Evolutionary conservation across 2,888 invertebrate genomes (phyloP).

Genomic region (Morpho achilles): DNA sequence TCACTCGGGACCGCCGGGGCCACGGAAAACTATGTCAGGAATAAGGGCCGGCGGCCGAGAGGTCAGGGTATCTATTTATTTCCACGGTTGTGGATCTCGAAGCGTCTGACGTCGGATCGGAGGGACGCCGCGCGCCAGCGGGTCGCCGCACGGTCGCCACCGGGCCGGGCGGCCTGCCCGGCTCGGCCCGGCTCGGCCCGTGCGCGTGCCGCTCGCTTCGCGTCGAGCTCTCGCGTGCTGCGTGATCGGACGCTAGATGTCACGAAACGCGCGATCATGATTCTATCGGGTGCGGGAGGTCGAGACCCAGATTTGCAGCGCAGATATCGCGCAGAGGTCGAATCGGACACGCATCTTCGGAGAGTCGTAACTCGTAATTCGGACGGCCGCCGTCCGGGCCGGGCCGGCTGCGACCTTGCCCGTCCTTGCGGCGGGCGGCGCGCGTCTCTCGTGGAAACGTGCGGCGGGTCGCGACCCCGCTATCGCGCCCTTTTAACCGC

Average conservation of each 20-base stretch:
- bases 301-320: conserved; percentile 30
- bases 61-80: too few species aligned
- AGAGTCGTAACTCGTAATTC: background rate
- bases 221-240: conserved; percentile 8
- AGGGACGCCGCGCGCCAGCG: background rate
- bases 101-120: background rate
- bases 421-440: conserved; percentile 60
- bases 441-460: conserved; percentile 48
- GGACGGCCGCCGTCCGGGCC: conserved; percentile 6
- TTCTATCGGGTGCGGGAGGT: conserved; percentile 38
- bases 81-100: too few species aligned
- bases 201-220: background rate
- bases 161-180: background rate
- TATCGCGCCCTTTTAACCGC: conserved; percentile 60
- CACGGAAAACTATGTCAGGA: too few species aligned
- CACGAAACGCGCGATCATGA: conserved; percentile 32
- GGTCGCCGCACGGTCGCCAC: background rate
- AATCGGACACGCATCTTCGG: conserved; percentile 38
- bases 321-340: conserved; percentile 48
- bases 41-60: too few species aligned
- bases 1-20: too few species aligned
- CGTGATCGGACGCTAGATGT: conserved; percentile 39
- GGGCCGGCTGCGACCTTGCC: conserved; percentile 57
- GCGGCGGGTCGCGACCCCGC: conserved; percentile 53
- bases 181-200: background rate